Conservation (phyloP, 2,113 vertebrate species). For the Raja brachyura region DNA sequence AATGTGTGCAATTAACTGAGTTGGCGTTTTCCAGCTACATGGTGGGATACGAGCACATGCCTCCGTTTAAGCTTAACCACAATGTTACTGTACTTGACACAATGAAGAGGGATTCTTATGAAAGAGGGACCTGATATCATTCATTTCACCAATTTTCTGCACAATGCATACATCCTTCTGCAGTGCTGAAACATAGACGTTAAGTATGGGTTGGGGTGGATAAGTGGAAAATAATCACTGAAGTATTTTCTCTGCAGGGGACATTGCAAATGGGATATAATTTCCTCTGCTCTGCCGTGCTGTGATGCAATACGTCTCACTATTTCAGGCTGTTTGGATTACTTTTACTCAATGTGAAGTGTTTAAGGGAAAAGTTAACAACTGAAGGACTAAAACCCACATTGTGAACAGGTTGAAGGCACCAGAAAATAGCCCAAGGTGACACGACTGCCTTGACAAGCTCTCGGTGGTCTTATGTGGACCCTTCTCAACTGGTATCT, state of each 20-base stretch:
- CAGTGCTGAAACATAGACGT: neutral
- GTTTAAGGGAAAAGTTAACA: neutral
- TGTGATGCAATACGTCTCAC: neutral
- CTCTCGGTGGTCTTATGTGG: no score
- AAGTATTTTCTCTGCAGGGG: neutral
- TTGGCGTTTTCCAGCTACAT: no score
- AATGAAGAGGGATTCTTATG: no score
- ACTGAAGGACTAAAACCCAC: neutral
- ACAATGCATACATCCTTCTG: neutral
- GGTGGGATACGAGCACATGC: no score
- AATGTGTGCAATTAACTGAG: no score
- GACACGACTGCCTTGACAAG: no score
- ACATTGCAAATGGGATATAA: neutral
- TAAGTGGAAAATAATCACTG: constrained; percentile 8
- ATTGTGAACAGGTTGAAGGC: neutral
- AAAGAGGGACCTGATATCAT: neutral
- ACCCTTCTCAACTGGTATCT: no score
- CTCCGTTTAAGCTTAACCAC: no score
- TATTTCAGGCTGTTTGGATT: neutral
- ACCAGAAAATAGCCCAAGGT: neutral
- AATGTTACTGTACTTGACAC: no score
- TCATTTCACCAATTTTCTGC: neutral
- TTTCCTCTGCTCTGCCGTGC: neutral
- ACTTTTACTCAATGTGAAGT: neutral
- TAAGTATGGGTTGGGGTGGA: neutral